Base-by-base conservation (phyloP, 2,888 invertebrate genomes). In the Flexamia atlantica region DNA sequence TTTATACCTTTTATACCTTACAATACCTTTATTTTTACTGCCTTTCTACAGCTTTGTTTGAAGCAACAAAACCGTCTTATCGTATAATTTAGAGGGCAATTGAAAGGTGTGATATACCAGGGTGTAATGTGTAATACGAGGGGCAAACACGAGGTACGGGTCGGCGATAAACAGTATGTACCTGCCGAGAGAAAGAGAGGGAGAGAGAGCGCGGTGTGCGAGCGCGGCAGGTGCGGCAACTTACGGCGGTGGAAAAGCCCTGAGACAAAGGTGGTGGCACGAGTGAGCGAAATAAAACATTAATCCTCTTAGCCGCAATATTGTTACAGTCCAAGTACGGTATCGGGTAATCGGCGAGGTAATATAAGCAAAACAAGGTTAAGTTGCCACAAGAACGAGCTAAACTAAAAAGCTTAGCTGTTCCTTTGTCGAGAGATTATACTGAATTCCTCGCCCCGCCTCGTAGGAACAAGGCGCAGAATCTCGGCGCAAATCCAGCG, bases 401-500 rank as follows among this genome's bases (percentile, higher is more conserved):
- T 79, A 79, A 79, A 79, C 83, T 83, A 83, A 83, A 83, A 83
- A 83, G 83, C 83, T 83, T 80, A 83, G 84, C 82, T 74, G 60
- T 82, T 23, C 84, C 82, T 84, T 84, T 84, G 84, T 84, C 82
- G 68, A 30, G 32, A 80, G 84, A 84, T 84, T 82, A 81, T 82
- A 80, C 76, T 28, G 30, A 74, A 82, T 60, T 28, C 30, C 36
- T 72, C 23, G 25, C 42, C 12, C 79, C 80, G 28, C 36, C 25
- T n/a, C 20, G 20, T 50, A 23, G 50, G 36, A 42, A 79, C 50
- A 53, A 79, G 50, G 46, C 82, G 79, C 82, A 84, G 82, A 84
- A 82, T 84, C 84, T 84, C 82, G 82, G 60, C 84, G 76, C 70
- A 84, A 84, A 84, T 84, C 84, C 84, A 82, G 84, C 84, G 82